phyloP scores from a whole-genome alignment of 2,888 invertebrate genomes.

The Dicycla oo region DNA sequence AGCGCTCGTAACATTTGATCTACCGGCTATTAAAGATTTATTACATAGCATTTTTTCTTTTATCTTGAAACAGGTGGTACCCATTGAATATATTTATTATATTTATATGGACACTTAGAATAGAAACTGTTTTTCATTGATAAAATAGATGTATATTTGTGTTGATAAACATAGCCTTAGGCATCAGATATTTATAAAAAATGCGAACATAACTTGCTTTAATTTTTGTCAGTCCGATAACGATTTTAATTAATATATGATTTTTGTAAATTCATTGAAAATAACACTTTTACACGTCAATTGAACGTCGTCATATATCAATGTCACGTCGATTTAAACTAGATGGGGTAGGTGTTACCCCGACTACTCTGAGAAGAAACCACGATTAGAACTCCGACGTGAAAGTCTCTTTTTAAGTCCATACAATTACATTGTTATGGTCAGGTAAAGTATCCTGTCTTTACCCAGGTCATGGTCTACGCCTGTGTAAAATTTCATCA shows the following conservation, averaged over 20 bases:
- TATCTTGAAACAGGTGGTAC: slow-evolving; percentile 56
- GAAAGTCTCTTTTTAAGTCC: neutral
- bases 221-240: neutral
- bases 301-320: neutral
- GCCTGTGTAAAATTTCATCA: too few relatives aligned
- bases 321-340: neutral
- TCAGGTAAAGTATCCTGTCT: too few relatives aligned
- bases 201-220: neutral
- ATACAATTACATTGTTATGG: neutral
- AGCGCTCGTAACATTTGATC: slow-evolving; percentile 43
- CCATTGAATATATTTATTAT: slow-evolving; percentile 39
- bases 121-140: slow-evolving; percentile 24
- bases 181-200: neutral
- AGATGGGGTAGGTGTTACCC: neutral
- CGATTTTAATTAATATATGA: too few relatives aligned
- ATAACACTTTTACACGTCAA: too few relatives aligned
- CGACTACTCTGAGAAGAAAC: neutral
- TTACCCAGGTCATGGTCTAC: too few relatives aligned
- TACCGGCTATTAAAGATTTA: slow-evolving; percentile 47
- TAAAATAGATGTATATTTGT: slow-evolving; percentile 17
- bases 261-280: too few relatives aligned
- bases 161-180: neutral
- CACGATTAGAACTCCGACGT: neutral
- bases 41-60: slow-evolving; percentile 39
- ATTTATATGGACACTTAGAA: slow-evolving; percentile 24